A percentile compares a stretch with the other conserved stretches of the same genome.
Evolutionary conservation across 2,797 vertebrate species (phyloP).

Genomic region (Danio jaintianensis): DNA sequence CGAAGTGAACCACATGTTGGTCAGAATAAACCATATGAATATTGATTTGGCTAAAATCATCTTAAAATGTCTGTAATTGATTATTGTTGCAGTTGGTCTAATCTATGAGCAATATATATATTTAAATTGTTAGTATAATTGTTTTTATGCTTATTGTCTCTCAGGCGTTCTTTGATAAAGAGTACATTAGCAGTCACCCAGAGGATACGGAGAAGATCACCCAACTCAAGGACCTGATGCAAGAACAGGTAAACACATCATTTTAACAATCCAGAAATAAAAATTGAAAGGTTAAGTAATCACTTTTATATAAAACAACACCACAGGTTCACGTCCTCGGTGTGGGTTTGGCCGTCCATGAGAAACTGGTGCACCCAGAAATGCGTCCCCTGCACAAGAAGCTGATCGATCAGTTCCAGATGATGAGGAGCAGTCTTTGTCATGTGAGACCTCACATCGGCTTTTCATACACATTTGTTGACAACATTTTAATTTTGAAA

Average conservation of each 20-base stretch:
- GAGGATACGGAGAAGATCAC: constrained; percentile 95
- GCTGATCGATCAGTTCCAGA: constrained; percentile 98
- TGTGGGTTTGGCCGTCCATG: constrained; percentile 94
- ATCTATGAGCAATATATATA: too few species aligned
- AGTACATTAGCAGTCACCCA: constrained; percentile 94
- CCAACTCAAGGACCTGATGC: constrained; percentile 97
- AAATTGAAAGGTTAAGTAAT: background rate
- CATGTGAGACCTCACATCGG: constrained; percentile 83
- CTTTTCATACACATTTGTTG: background rate
- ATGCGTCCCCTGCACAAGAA: constrained; percentile 99
- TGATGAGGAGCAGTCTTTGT: constrained; percentile 96
- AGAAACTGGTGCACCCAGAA: constrained; percentile 97
- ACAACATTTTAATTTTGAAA: too few species aligned
- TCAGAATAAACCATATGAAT: too few species aligned
- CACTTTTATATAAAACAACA: background rate
- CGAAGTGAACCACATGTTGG: too few species aligned
- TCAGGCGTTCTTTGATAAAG: constrained; percentile 98
- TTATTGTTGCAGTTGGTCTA: too few species aligned
- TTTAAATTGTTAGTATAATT: too few species aligned
- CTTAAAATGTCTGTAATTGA: too few species aligned
- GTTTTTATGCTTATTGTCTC: background rate
- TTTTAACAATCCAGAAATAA: background rate
- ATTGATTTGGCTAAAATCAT: too few species aligned
- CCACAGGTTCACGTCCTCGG: constrained; percentile 93
- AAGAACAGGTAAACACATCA: constrained; percentile 88